Conservation (phyloP, 2,113 vertebrate genomes). For the Pelecanoides urinatrix region DNA sequence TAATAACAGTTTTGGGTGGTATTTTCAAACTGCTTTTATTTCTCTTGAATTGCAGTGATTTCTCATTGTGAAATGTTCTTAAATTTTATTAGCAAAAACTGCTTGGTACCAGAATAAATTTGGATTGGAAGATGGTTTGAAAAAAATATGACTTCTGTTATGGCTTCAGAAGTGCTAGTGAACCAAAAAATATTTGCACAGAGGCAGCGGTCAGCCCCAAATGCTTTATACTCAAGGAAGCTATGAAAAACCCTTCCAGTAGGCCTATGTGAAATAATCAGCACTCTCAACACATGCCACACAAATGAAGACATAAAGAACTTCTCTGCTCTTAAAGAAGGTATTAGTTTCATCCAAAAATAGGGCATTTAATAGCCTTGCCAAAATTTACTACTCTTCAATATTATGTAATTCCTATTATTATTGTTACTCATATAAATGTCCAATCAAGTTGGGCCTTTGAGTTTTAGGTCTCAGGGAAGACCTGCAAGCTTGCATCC, state of each 20-base stretch:
- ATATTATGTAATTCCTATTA: background rate
- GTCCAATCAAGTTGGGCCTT: background rate
- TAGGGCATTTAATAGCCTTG: background rate
- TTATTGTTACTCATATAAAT: background rate
- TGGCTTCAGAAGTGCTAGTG: background rate
- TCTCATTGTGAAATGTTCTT: background rate
- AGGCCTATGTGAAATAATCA: background rate
- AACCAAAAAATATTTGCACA: background rate
- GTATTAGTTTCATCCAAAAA: background rate
- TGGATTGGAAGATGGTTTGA: background rate
- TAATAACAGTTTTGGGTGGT: background rate
- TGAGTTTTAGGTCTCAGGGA: background rate
- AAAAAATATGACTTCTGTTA: background rate
- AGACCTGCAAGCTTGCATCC: background rate
- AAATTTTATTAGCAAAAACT: background rate
- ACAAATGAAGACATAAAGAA: background rate
- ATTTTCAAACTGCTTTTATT: background rate
- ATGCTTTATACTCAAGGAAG: background rate
- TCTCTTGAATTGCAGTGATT: background rate
- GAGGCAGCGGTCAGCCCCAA: background rate
- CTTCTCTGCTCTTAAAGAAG: background rate
- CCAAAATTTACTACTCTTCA: background rate
- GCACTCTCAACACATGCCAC: rapidly evolving
- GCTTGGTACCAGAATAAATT: background rate
- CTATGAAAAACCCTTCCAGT: background rate